Evolutionary conservation across 2,888 invertebrate species (phyloP), one percentile per base, ranked within the genome.

Genomic region (Pseudococcus jackbeardsleyi): DNA sequence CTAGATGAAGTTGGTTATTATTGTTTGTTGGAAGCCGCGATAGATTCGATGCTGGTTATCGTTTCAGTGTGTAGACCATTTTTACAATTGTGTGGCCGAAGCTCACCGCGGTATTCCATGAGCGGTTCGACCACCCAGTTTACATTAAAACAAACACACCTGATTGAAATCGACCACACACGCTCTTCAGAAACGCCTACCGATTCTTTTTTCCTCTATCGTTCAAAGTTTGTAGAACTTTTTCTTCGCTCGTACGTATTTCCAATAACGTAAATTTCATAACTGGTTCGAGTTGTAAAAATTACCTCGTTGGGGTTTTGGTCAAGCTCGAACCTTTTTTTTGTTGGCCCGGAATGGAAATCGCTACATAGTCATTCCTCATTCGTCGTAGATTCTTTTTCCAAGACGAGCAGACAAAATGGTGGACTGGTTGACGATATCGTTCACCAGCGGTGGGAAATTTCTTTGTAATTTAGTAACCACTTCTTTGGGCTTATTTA

Each of bases 1-100:
- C 77, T 79, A 50, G 87, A 50, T 84, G 42, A 22, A 48, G 87
- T 87, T 87, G 79, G 79, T 87, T 87, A 87, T 87, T 87, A 87
- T 87, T 87, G 87, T 87, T 87, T 87, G 87, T 87, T 87, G 87
- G 87, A 87, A 87, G 87, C 87, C 87, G 87, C 87, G 87, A 87
- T 87, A 87, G 87, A 86, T 86, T 86, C 86, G 86, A 87, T 87
- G 87, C 77, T 87, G 87, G 87, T 77, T 87, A 87, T 87, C 87
- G 87, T 87, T 87, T 87, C 87, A 50, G 87, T 79, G 87, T 79
- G 86, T 64, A 86, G 64, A 68, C 54, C 79, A 79, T 87, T 87
- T 87, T 87, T 87, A 87, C 79, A 87, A 87, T 87, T 87, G 87
- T 87, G 87, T 87, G 87, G 87, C 87, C 87, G 87, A 87, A 87